Conservation (phyloP, 2,113 vertebrate species). For the Tetrax tetrax region DNA sequence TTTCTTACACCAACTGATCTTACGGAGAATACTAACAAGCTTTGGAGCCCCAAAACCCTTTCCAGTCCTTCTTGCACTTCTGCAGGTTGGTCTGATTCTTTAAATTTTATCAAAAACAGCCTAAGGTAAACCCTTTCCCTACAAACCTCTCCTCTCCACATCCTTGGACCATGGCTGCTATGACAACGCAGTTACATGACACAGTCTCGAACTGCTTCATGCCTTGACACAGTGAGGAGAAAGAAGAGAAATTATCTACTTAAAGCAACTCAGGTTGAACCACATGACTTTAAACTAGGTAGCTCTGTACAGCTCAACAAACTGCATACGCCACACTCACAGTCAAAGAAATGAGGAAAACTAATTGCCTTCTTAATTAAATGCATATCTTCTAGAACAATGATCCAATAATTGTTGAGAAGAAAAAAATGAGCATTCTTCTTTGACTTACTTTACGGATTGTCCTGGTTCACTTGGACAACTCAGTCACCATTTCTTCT, state of each 20-base stretch:
- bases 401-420: fast-evolving
- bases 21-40: neutral
- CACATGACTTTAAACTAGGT: neutral
- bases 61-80: neutral
- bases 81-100: neutral
- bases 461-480: neutral
- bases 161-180: neutral
- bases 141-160: neutral
- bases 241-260: neutral
- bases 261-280: neutral
- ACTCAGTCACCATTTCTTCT: neutral
- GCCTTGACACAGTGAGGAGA: neutral
- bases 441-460: conserved; percentile 24
- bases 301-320: neutral
- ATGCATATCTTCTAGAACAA: neutral
- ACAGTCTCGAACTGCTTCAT: neutral
- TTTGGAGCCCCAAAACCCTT: neutral
- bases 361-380: neutral
- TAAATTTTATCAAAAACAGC: neutral
- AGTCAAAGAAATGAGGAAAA: neutral
- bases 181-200: neutral
- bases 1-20: neutral
- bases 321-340: neutral
- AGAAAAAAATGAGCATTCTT: neutral
- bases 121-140: neutral